These are phyloP conservation scores for Ladona fulva DNA, from an alignment of 1,140 invertebrate species.

Conservation along the genomic window DNA sequence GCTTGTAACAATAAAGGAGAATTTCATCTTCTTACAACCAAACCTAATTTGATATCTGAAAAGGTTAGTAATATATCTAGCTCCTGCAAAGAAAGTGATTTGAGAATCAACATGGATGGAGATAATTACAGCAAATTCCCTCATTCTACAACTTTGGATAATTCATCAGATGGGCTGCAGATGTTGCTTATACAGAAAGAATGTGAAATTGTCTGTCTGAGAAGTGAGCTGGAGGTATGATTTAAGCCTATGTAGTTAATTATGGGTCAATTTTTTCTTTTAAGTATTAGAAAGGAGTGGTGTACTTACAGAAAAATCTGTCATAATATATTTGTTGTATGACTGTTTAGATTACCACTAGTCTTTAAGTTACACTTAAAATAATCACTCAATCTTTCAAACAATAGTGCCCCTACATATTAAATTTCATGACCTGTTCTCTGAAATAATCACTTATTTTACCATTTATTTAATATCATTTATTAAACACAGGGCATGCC, in stretches of 20 bases:
- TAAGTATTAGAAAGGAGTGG: not conserved
- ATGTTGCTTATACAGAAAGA: not conserved
- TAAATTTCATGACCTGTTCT: too few relatives aligned
- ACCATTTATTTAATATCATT: too few relatives aligned
- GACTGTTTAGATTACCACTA: not conserved
- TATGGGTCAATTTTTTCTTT: too few relatives aligned
- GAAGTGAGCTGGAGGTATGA: not conserved
- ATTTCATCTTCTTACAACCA: too few relatives aligned
- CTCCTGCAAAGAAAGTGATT: not conserved
- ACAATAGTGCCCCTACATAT: too few relatives aligned
- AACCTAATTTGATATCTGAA: too few relatives aligned
- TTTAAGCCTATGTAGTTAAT: not conserved
- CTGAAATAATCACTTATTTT: too few relatives aligned
- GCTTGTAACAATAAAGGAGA: too few relatives aligned
- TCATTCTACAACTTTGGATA: not conserved
- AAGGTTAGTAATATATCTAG: too few relatives aligned
- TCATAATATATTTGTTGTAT: not conserved
- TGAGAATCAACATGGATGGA: not conserved
- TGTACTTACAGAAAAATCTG: not conserved
- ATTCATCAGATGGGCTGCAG: not conserved
- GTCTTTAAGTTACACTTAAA: not conserved
- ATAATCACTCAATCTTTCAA: not conserved
- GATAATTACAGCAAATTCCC: not conserved
- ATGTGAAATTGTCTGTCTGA: not conserved
- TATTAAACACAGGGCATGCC: too few relatives aligned